Evolutionary conservation across 2,113 vertebrate species (phyloP).

Genomic region (Empidonax alnorum): DNA sequence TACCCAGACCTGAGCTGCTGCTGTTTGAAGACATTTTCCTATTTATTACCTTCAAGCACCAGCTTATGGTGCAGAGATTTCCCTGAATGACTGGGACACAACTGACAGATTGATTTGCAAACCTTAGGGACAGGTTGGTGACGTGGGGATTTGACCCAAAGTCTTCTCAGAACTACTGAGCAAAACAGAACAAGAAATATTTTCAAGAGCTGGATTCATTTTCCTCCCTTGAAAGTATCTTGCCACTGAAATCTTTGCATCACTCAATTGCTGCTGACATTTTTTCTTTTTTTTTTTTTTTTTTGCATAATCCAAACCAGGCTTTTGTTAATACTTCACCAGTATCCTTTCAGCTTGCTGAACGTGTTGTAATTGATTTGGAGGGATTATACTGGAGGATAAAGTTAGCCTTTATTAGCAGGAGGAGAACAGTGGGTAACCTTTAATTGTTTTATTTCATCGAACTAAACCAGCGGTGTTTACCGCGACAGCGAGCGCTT

Average conservation of each 20-base stretch:
- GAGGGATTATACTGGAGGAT: constrained; percentile 41
- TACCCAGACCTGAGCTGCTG: not conserved
- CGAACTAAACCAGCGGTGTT: not conserved
- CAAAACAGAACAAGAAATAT: not conserved
- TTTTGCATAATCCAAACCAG: constrained; percentile 28
- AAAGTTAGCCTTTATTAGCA: constrained; percentile 25
- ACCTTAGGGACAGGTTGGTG: not conserved
- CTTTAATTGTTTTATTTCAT: not conserved
- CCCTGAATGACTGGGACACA: not conserved
- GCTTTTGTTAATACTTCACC: not conserved
- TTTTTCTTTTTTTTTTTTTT: not conserved
- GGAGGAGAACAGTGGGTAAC: not conserved
- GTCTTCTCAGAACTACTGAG: not conserved
- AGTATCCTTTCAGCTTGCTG: not conserved
- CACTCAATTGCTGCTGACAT: not conserved
- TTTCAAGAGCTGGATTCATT: not conserved
- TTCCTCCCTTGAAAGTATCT: not conserved
- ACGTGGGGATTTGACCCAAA: not conserved
- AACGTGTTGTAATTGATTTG: constrained; percentile 12
- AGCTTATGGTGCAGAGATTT: not conserved
- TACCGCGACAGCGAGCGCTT: not conserved
- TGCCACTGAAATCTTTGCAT: not conserved
- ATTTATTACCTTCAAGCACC: not conserved
- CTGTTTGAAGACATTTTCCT: not conserved
- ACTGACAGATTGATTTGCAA: not conserved